Evolutionary conservation across 2,888 invertebrate species (phyloP), one percentile per base, ranked within the genome.

Genomic region (Erebia ligea): DNA sequence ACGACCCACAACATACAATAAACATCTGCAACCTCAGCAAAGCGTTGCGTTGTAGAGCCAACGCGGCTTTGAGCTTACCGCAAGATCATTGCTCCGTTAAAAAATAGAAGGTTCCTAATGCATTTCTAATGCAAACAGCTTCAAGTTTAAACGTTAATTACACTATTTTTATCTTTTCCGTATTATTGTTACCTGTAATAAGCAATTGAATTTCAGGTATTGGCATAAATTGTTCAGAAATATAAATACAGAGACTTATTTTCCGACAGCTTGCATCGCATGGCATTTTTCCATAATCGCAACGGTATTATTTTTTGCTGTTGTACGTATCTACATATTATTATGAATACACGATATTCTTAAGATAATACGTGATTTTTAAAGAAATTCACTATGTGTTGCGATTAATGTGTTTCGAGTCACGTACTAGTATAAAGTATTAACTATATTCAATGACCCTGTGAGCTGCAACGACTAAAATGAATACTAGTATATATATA

Each of bases 241-340:
- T 48, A 62, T 62, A 25, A 10, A 17, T 62, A 45, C 2, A 59
- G 17, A 48, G 15, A 42, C 17, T 65, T 64, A 54, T 64, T 66
- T 66, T 67, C 66, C 57, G 56, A 56, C 56, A 48, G 13, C 57
- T 19, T 65, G 13, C 19, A 21, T 45, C 50, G 45, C 59, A 50
- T 59, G 59, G 25, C 34, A 40, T 50, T 59, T 61, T 40, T 68
- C 59, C 59, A 61, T 54, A 61, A 61, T 61, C 25, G 50, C 52
- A 19, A 68, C 40, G 50, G 50, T 67, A 52, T 67, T 67, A 59
- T 67, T 78, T 79, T 79, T 77, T 80, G 64, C 34, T 40, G 34
- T n/a, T 34, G 17, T 52, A 34, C 11, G 40, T 64, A 54, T 54
- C 64, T 64, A 34, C 45, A 61, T 62, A 62, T 59, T 63, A 63